These are phyloP conservation scores for Drosophila mimica DNA, from an alignment of 2,888 invertebrate species.

Conservation along the genomic window DNA sequence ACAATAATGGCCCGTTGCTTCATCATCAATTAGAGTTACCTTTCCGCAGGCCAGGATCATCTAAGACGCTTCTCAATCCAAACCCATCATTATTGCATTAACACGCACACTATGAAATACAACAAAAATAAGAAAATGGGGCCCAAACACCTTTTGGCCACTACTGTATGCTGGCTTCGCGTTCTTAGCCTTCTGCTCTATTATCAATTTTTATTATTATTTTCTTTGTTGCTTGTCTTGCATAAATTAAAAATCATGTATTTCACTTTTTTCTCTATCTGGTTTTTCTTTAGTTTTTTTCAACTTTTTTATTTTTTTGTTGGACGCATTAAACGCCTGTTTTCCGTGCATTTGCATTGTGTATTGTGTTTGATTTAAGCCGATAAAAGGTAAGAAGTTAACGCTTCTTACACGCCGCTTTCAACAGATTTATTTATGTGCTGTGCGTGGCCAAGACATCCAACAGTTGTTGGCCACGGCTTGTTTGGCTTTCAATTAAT, in stretches of 20 bases:
- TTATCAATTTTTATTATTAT: constrained; percentile 57
- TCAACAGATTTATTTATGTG: constrained; percentile 70
- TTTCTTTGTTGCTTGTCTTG: constrained; percentile 31
- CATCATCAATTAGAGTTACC: constrained; percentile 80
- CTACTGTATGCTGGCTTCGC: constrained; percentile 45
- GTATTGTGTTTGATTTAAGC: constrained; percentile 76
- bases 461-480: constrained; percentile 65
- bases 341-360: constrained; percentile 44
- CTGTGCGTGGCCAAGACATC: constrained; percentile 65
- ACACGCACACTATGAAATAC: constrained; percentile 35
- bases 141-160: constrained; percentile 65
- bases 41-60: constrained; percentile 75
- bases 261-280: constrained; percentile 15
- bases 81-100: constrained; percentile 73
- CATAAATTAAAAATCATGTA: constrained; percentile 79
- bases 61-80: constrained; percentile 23
- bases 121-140: not conserved
- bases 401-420: constrained; percentile 71
- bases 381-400: constrained; percentile 73
- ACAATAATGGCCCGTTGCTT: constrained; percentile 61
- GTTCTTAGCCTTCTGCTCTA: constrained; percentile 37
- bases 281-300: not conserved
- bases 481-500: constrained; percentile 71
- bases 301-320: not conserved
- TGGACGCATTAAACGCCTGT: constrained; percentile 70